Base-by-base conservation (phyloP, 2,888 invertebrate species). In the Apamea monoglypha region DNA sequence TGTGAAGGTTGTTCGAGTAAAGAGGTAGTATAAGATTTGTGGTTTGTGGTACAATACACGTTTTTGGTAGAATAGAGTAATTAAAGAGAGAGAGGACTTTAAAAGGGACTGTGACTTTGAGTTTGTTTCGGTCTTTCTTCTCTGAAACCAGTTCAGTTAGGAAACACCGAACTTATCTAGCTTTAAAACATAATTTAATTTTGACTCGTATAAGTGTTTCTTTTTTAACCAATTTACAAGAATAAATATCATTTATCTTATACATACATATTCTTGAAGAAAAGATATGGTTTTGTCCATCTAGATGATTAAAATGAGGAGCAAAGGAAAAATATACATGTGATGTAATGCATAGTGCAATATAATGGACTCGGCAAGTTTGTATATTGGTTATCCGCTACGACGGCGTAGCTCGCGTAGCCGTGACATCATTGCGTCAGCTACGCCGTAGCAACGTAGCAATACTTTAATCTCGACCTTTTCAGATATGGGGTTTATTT, bases 391-490 rank as follows among this genome's bases (percentile, higher is more conserved):
- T 29, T 74, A 53, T 29, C 61, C 25, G 82, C 83, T 81, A 82
- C 83, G 56, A n/a, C 12, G 25, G 44, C 63, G 56, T 67, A 70
- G 77, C 70, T 63, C 70, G 25, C 77, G 71, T 82, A 77, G 67
- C 44, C 53, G 25, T 80, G 66, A 82, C 82, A 40, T 67, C 66
- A 80, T 74, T 56, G 70, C 36, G 66, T 71, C 50, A 56, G 74
- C 81, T 71, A 85, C 70, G 81, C 2, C 70, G 85, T 85, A 85
- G 67, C 67, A 67, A 44, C 56, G 67, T 47, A 44, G 40, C 44
- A 69, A 77, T 76, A 36, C 61, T 80, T 56, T 61, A n/a, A 59
- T 61, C 61, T 59, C 5, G 25, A 16, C 8, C 5, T 16, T 47
- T 59, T 59, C n/a, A 47, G 29, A 61, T 29, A 61, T 0, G n/a